Base-by-base conservation (phyloP, 2,888 invertebrate genomes). In the Empis livida region DNA sequence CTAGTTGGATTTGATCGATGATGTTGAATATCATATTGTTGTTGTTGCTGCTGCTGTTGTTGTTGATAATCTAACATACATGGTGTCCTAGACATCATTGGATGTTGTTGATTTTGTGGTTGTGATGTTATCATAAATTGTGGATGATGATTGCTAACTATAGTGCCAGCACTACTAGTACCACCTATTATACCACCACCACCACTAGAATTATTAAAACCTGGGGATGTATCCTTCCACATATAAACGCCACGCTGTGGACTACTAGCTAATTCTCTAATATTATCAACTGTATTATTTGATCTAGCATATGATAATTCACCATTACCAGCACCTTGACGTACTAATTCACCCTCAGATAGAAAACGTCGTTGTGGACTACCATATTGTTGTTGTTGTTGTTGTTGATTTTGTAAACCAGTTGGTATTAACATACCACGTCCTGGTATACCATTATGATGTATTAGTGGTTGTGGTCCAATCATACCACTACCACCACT, bases 181-280 rank as follows among this genome's bases (percentile, higher is more conserved):
- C 20, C 42, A 20, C 49, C 53, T 40, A 55, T 57, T 37, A 57
- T 56, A 45, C 49, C 54, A n/a, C 49, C 53, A 27, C 51, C 52
- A 47, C 53, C 53, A 35, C 51, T 50, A 44, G 56, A 53, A 43
- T 56, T 59, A 43, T 57, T 58, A 42, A 78, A 76, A 51, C 79
- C 78, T 1, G 84, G 82, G 42, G 83, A 83, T 23, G 79, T 82
- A 61, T 84, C 84, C 62, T 84, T 84, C 84, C 84, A 85, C 74
- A 80, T 80, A 65, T 84, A 84, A 45, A 82, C 79, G 53, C 83
- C 81, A 53, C 88, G 78, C 67, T 90, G 90, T 44, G 90, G 90
- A 44, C 87, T 87, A 42, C 89, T 85, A 41, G 90, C 91, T 59
- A 91, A 73, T 67, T 91, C 91, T 53, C 90, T 78, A 61, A 90